Conservation (phyloP, 2,797 vertebrate species). For the Neoniphon sammara region DNA sequence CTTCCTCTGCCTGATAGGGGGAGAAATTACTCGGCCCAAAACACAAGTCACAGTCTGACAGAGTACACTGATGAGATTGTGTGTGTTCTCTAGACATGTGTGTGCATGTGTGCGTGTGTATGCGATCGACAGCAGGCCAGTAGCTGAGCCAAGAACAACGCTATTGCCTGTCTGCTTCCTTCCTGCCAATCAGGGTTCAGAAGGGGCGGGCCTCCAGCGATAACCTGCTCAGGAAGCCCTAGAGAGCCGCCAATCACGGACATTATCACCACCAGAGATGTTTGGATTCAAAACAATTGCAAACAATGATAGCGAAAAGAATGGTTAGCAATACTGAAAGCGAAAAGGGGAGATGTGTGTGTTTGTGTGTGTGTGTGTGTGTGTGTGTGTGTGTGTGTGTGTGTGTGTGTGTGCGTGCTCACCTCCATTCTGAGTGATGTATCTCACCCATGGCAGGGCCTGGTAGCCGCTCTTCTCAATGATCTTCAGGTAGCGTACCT, state of each 20-base stretch:
- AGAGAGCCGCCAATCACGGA: constrained; percentile 13
- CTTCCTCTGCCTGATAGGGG: constrained; percentile 43
- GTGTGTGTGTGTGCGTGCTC: constrained; percentile 14
- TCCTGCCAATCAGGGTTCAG: constrained; percentile 54
- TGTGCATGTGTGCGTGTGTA: neutral
- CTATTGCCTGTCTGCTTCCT: constrained; percentile 41
- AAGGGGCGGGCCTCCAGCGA: constrained; percentile 27
- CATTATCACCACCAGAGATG: constrained; percentile 5
- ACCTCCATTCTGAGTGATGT: constrained; percentile 90
- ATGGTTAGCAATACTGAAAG: constrained; percentile 2
- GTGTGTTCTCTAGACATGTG: neutral
- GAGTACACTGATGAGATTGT: neutral
- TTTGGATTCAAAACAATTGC: constrained; percentile 14
- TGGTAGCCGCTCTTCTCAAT: constrained; percentile 89
- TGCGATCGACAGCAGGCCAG: constrained; percentile 36
- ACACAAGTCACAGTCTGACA: neutral
- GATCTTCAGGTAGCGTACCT: constrained; percentile 89
- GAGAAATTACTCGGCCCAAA: constrained; percentile 25
- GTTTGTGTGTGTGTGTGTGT: neutral
- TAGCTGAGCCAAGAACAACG: constrained; percentile 49
- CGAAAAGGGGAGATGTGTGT: neutral
- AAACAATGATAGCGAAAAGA: neutral
- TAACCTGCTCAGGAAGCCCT: constrained; percentile 23
- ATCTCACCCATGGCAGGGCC: constrained; percentile 87
- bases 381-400: neutral